Evolutionary conservation across 2,797 vertebrate genomes (phyloP).

Genomic region (Anguilla pacifica): DNA sequence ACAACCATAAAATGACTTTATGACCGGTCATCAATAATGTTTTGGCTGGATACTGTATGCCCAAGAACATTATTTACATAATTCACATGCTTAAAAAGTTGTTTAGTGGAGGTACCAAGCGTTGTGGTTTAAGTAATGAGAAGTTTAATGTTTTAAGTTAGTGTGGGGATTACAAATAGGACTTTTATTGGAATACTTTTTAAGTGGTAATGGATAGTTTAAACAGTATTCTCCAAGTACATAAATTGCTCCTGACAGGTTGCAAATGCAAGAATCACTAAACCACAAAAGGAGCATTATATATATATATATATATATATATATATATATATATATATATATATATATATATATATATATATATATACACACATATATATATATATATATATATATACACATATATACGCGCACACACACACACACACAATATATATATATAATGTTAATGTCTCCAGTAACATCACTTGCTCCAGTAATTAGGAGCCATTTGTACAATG

Average conservation of each 20-base stretch:
- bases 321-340: too few relatives aligned
- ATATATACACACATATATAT: background rate
- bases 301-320: too few relatives aligned
- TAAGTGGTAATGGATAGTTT: constrained; percentile 1
- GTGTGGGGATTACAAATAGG: background rate
- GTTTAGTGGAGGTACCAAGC: background rate
- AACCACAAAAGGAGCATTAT: constrained; percentile 1
- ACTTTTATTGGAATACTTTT: constrained; percentile 1
- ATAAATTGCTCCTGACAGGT: constrained; percentile 14
- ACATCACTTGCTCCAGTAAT: constrained; percentile 27
- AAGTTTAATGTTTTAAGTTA: background rate
- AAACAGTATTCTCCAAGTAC: background rate
- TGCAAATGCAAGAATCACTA: background rate
- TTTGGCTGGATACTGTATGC: background rate
- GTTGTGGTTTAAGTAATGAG: background rate
- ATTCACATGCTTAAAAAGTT: constrained; percentile 6
- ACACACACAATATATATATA: too few relatives aligned
- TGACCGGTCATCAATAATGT: background rate
- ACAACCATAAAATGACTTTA: background rate
- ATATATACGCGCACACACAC: too few relatives aligned
- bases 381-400: background rate
- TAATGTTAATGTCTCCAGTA: constrained; percentile 32
- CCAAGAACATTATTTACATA: constrained; percentile 3
- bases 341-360: too few relatives aligned
- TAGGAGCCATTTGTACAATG: constrained; percentile 14